Percentiles rank a stretch among this genome's conserved stretches.
phyloP scores from a whole-genome alignment of 1,140 invertebrate genomes.

The Subanguina moxae region DNA sequence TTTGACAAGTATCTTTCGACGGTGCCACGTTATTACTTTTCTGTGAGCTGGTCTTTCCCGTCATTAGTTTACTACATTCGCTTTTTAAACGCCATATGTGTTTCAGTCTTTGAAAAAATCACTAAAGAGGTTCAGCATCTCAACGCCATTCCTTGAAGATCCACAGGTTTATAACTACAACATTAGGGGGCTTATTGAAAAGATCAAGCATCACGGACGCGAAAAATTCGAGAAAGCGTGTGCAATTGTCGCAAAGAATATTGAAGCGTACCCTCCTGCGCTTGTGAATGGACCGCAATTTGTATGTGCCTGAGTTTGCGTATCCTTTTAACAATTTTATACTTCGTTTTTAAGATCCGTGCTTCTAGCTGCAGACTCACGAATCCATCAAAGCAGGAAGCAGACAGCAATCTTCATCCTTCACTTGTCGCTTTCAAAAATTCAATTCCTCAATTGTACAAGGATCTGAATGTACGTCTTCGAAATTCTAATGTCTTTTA shows the following conservation, averaged over 20 bases:
- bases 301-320: no score
- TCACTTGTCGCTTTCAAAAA: conserved; percentile 17
- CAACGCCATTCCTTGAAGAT: conserved; percentile 75
- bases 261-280: conserved; percentile 6
- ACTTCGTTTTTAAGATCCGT: no score
- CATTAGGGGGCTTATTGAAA: conserved; percentile 84
- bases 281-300: conserved; percentile 16
- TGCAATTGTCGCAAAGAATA: conserved; percentile 26
- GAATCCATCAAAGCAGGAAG: conserved; percentile 7
- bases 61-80: no score
- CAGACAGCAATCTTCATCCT: background rate
- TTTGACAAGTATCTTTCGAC: conserved; percentile 89
- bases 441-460: conserved; percentile 15
- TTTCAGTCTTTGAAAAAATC: conserved; percentile 80
- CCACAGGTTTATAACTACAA: conserved; percentile 86
- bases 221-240: conserved; percentile 32
- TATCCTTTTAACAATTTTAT: conserved; percentile 3
- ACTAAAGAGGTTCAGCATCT: conserved; percentile 79
- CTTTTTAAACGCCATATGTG: no score
- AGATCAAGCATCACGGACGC: conserved; percentile 75
- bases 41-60: no score
- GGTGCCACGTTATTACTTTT: conserved; percentile 91
- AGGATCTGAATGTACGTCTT: conserved; percentile 14
- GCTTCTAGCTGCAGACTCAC: conserved; percentile 12
- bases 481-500: background rate